Evolutionary conservation across 2,888 invertebrate species (phyloP).

Genomic region (Phorcus lineatus): DNA sequence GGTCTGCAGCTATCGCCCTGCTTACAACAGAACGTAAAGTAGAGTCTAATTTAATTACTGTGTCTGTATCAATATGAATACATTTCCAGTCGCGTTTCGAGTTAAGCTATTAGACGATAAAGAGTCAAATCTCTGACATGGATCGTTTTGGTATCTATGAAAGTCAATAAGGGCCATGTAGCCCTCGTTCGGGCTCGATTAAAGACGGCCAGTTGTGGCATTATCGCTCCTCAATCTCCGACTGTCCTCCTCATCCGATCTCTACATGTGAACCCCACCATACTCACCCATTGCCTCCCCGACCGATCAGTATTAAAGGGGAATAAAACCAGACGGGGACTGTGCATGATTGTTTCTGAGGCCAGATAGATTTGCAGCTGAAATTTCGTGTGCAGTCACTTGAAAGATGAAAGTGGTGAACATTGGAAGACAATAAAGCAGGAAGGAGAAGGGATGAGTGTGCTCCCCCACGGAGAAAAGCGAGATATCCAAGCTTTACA

Average conservation of each 20-base stretch:
- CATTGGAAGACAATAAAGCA: conserved; percentile 11
- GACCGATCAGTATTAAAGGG: neutral
- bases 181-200: no score
- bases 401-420: neutral
- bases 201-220: no score
- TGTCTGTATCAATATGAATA: no score
- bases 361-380: conserved; percentile 7
- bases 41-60: no score
- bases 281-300: neutral
- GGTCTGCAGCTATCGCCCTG: no score
- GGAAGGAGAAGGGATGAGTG: neutral
- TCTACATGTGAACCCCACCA: neutral
- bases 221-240: neutral
- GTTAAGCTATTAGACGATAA: no score
- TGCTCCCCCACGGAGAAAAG: conserved; percentile 1
- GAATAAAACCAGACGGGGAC: neutral
- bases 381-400: conserved; percentile 8
- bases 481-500: neutral
- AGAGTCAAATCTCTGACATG: no score
- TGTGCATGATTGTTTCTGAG: conserved; percentile 6
- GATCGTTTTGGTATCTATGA: no score
- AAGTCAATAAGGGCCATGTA: no score
- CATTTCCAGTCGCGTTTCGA: no score
- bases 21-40: no score
- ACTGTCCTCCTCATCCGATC: neutral